phyloP scores from a whole-genome alignment of 2,113 vertebrate genomes.

The Astatotilapia flaviijosephi region DNA sequence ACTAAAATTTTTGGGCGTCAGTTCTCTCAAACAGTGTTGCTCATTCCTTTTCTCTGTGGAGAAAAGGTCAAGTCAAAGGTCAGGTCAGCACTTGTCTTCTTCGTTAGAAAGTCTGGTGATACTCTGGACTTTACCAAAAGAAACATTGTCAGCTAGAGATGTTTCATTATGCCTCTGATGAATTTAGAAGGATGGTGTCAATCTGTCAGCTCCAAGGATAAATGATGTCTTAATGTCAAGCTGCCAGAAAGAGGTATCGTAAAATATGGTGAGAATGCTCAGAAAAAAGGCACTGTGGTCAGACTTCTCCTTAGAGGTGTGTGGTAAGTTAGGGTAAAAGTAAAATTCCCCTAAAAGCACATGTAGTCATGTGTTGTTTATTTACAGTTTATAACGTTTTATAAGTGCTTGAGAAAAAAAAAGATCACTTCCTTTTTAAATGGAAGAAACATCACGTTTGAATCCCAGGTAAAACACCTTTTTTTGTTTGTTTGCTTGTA shows the following conservation, averaged over 20 bases:
- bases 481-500: neutral
- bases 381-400: neutral
- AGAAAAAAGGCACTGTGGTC: neutral
- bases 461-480: neutral
- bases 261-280: neutral
- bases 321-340: neutral
- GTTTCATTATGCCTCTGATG: conserved; percentile 47
- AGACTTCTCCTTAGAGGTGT: neutral
- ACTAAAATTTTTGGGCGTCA: conserved; percentile 2
- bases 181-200: conserved; percentile 54
- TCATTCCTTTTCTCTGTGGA: conserved; percentile 33
- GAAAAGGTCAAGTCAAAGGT: conserved; percentile 52
- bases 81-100: conserved; percentile 24
- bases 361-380: neutral
- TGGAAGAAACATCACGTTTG: neutral
- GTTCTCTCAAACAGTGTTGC: neutral
- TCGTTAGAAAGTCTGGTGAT: conserved; percentile 10
- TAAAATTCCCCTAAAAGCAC: neutral
- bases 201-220: conserved; percentile 15
- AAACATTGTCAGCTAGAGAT: conserved; percentile 32
- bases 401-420: neutral
- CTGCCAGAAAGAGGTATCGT: neutral
- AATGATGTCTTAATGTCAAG: conserved; percentile 30
- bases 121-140: conserved; percentile 43
- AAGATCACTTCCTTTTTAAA: neutral